Base-by-base conservation (phyloP, 2,888 invertebrate species). In the Amphipyra berbera region DNA sequence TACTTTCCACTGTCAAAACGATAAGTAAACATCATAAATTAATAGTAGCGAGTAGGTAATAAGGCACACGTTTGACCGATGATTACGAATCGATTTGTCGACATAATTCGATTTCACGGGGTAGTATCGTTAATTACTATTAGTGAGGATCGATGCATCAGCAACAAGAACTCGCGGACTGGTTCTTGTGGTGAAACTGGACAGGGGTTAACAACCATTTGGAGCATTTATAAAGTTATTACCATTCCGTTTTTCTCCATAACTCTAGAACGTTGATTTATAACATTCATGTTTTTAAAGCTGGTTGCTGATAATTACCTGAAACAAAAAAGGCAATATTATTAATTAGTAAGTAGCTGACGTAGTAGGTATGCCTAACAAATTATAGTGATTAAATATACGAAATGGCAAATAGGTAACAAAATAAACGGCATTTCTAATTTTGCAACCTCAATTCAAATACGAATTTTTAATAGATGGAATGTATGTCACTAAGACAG, bases 41-140 rank as follows among this genome's bases (percentile, higher is more conserved):
- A 71, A 70, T 66, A 81, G 58, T 54, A 64, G 21, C 21, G 21
- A 21, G 57, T 68, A 80, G 79, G n/a, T 78, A 45, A 41, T 68
- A 83, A 70, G 65, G 76, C 61, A 77, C 75, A 71, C 69, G 71
- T 81, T 81, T 87, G 87, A 89, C 76, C 78, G 86, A 90, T 90
- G 82, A 81, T 81, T 78, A 75, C 78, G 66, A 83, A 89, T 83
- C 85, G 84, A 90, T 90, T 91, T 88, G 90, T 90, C 85, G 88
- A 88, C 86, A 88, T 91, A 90, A 90, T 90, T 90, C 87, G 88
- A 90, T 92, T 92, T 91, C 91, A 90, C 88, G 86, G 89, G 83
- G 85, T 82, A 74, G 82, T 85, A 86, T 89, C 88, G 89, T 92
- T 93, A 93, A 93, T 94, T 91, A 90, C 89, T 87, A 89, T 90